These are phyloP conservation scores for Sebastes minor DNA, from an alignment of 2,797 vertebrate genomes.

Conservation along the genomic window DNA sequence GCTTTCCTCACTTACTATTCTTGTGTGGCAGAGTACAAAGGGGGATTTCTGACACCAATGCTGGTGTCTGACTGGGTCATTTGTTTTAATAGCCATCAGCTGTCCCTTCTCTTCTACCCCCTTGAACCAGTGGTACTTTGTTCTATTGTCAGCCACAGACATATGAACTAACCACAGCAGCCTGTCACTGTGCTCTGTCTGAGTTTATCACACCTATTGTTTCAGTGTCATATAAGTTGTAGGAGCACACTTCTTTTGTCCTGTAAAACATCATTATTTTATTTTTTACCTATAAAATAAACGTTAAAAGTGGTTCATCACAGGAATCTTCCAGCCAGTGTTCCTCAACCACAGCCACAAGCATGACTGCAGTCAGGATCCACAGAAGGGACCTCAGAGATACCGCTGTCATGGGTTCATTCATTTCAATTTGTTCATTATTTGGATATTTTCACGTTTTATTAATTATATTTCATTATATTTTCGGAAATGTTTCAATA, in stretches of 20 bases:
- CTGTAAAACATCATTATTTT: neutral
- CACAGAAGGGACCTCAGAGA: neutral
- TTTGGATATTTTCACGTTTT: neutral
- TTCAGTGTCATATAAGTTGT: neutral
- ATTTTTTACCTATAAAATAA: neutral
- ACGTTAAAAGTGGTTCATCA: neutral
- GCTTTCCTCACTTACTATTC: slow-evolving; percentile 61
- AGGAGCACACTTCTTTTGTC: neutral
- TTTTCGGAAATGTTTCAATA: neutral
- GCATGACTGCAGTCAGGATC: neutral
- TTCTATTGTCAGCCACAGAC: slow-evolving; percentile 60
- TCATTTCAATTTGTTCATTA: neutral
- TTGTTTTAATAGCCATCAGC: slow-evolving; percentile 56
- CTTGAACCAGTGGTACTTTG: slow-evolving; percentile 51
- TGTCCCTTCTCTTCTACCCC: slow-evolving; percentile 47
- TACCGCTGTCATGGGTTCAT: neutral
- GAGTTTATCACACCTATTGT: neutral
- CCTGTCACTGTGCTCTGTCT: neutral
- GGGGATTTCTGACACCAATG: neutral
- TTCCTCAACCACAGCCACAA: neutral
- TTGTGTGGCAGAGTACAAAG: slow-evolving; percentile 24
- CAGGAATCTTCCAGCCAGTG: neutral
- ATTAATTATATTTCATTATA: neutral
- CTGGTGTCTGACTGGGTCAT: neutral
- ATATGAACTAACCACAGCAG: slow-evolving; percentile 14